Evolutionary conservation across 2,113 vertebrate species (phyloP).

Genomic region (Sturnira hondurensis): DNA sequence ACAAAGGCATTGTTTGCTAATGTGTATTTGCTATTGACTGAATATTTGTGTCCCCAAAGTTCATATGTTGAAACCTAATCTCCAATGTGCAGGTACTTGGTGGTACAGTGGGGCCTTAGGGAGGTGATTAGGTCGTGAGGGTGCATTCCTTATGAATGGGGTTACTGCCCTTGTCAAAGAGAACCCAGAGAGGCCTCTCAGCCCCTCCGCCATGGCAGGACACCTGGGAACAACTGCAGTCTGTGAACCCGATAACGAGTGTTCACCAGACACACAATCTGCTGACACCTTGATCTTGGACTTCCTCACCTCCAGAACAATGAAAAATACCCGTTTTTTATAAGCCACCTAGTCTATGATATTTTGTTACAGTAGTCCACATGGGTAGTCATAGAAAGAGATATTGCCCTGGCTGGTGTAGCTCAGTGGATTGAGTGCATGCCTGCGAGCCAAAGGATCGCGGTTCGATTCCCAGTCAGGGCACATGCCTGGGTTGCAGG

Average conservation of each 20-base stretch:
- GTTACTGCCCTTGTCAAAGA: not conserved
- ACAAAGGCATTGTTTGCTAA: constrained; percentile 22
- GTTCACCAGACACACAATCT: not conserved
- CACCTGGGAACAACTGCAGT: not conserved
- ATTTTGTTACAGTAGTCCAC: not conserved
- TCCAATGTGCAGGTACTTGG: not conserved
- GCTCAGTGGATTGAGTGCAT: no score
- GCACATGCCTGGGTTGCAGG: no score
- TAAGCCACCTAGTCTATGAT: not conserved
- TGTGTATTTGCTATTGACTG: not conserved
- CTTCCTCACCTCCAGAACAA: not conserved
- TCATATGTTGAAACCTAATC: not conserved
- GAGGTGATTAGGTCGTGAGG: not conserved
- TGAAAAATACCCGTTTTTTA: not conserved
- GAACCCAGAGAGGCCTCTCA: not conserved
- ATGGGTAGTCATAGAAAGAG: not conserved
- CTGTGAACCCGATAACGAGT: not conserved
- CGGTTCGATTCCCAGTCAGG: no score
- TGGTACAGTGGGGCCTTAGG: not conserved
- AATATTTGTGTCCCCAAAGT: not conserved
- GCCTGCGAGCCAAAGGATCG: no score
- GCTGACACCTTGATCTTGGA: not conserved
- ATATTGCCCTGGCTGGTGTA: no score
- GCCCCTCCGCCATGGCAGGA: not conserved
- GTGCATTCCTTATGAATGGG: not conserved